Base-by-base conservation (phyloP, 2,113 vertebrate genomes). In the Climacteris rufus region DNA sequence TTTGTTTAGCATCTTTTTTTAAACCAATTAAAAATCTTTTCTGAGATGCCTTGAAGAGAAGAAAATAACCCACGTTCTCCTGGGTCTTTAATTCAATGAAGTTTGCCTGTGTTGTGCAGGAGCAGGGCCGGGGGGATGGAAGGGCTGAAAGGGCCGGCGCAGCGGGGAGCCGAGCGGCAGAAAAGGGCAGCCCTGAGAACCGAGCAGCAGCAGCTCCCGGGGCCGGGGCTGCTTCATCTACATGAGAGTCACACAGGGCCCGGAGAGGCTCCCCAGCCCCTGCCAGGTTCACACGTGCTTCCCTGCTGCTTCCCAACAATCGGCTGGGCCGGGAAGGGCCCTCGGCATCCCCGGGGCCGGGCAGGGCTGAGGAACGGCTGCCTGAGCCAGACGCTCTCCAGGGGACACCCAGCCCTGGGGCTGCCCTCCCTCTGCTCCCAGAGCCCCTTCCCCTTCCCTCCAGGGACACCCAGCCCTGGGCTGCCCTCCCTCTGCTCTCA, bases 111-210 rank as follows among this genome's bases (percentile, higher is more conserved):
- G 96, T 98, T 98, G 96, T 97, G 97, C 95, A 82, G 97, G 94
- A 97, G 98, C 94, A 97, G 97, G 95, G 98, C 68, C 95, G 76
- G 93, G 94, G 95, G 97, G 98, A 97, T 98, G 95, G 98, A 98
- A 96, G 97, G 96, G 90, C 97, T 99, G 98, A 99, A 99, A 98
- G 98, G 98, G 80, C 96, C 98, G 95, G 91, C 99, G 97, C 99
- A 99, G 99, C 98, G 79, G 99, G 99, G 99, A 98, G 99, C 98
- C 98, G 45, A 92, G 97, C 95, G 1, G 89, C 71, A 98, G 98
- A 99, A 98, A 99, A 98, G 97, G 98, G 97, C 97, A 98, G 98
- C 98, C 98, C 98, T 99, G 99, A 99, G 99, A 98, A 98, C 98
- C 93, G 98, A 97, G 98, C 98, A 97, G 98, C 98, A 97, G 98